Percentiles rank a stretch among this genome's conserved stretches.
Conservation (phyloP, 2,797 vertebrate genomes). For the Sarcoramphus papa region DNA sequence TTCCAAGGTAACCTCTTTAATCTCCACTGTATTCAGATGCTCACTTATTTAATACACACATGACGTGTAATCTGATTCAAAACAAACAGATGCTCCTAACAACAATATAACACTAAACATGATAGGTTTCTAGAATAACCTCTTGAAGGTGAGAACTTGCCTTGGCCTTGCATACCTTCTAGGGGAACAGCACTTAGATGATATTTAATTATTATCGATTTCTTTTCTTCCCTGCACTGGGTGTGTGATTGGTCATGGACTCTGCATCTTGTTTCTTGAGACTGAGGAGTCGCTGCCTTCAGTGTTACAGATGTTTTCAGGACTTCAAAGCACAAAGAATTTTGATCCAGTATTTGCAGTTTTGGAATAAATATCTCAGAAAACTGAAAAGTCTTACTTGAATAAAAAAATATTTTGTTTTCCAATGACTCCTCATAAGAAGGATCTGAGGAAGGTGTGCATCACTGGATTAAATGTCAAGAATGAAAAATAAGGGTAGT, state of each 20-base stretch:
- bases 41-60: background rate
- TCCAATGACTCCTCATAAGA: background rate
- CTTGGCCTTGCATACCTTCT: background rate
- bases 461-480: background rate
- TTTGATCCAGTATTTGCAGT: background rate
- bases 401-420: background rate
- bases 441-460: background rate
- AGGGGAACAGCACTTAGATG: background rate
- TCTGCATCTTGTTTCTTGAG: background rate
- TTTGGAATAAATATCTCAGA: background rate
- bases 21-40: background rate
- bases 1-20: slow-evolving; percentile 35
- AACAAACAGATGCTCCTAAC: background rate
- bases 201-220: background rate
- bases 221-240: background rate
- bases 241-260: background rate
- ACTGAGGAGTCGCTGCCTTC: background rate
- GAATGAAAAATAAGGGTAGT: slow-evolving; percentile 11
- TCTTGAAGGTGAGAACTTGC: background rate
- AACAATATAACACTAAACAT: background rate
- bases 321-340: background rate
- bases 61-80: background rate
- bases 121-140: background rate
- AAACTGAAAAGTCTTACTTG: background rate
- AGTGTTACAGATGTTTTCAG: background rate